Evolutionary conservation across 2,797 vertebrate species (phyloP).

Genomic region (Helicolenus hilgendorfi): DNA sequence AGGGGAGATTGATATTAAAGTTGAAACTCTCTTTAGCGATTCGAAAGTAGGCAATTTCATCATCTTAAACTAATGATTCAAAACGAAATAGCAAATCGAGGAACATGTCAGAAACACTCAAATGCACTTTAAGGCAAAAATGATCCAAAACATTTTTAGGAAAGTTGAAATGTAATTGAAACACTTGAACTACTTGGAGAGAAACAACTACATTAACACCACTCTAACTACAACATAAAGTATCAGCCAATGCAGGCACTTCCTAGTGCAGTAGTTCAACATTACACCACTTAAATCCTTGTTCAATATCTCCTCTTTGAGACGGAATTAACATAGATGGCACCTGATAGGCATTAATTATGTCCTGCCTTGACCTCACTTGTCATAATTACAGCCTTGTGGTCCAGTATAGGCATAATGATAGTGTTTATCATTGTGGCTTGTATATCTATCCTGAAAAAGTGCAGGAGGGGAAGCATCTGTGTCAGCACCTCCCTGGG

Average conservation of each 20-base stretch:
- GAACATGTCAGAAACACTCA: constrained; percentile 32
- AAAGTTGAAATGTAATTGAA: constrained; percentile 5
- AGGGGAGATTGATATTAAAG: constrained; percentile 79
- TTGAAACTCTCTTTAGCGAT: constrained; percentile 51
- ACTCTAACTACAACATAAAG: constrained; percentile 2
- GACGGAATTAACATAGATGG: constrained; percentile 60
- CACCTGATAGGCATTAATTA: constrained; percentile 84
- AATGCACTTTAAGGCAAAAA: neutral
- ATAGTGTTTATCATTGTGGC: constrained; percentile 83
- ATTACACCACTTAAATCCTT: constrained; percentile 44
- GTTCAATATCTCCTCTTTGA: constrained; percentile 45
- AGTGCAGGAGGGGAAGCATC: constrained; percentile 35
- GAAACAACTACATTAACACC: neutral
- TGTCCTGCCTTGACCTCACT: constrained; percentile 68
- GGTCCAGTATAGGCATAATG: constrained; percentile 76
- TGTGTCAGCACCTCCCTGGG: constrained; percentile 61
- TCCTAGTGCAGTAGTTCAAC: constrained; percentile 21
- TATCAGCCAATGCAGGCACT: neutral
- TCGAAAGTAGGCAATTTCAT: constrained; percentile 66
- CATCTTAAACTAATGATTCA: constrained; percentile 74
- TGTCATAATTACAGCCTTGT: constrained; percentile 82
- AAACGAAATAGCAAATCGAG: constrained; percentile 57
- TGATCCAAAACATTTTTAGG: neutral
- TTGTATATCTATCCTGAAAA: constrained; percentile 74
- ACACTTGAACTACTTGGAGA: neutral